phyloP scores from a whole-genome alignment of 2,113 vertebrate species.

The Cyprinodon tularosa region DNA sequence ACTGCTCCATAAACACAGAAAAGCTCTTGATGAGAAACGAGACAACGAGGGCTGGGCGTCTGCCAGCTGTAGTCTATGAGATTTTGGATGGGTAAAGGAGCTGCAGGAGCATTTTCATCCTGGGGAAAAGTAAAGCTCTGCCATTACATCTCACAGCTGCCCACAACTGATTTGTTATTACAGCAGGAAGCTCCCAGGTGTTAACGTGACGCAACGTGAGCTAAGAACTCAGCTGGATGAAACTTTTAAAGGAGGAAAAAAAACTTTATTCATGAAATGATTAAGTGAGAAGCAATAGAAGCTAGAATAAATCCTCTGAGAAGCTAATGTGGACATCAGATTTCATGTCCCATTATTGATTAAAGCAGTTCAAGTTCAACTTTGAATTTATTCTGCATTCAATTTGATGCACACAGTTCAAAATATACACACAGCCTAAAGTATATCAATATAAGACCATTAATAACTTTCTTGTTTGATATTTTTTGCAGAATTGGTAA shows the following conservation, averaged over 20 bases:
- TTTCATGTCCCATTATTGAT: not conserved
- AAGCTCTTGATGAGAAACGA: constrained; percentile 31
- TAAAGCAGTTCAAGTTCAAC: not conserved
- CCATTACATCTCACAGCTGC: constrained; percentile 27
- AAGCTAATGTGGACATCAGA: not conserved
- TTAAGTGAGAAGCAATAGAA: not conserved
- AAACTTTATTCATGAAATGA: not conserved
- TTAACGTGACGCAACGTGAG: constrained; percentile 18
- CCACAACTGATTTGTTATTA: constrained; percentile 40
- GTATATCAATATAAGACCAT: too few relatives aligned
- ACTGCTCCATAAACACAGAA: constrained; percentile 34
- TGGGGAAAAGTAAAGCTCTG: constrained; percentile 1
- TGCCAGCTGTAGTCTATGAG: constrained; percentile 37
- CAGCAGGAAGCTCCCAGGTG: constrained; percentile 43
- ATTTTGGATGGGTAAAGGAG: constrained; percentile 7
- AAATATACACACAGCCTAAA: too few relatives aligned
- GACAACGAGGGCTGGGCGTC: constrained; percentile 20
- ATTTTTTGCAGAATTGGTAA: too few relatives aligned
- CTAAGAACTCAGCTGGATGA: constrained; percentile 1
- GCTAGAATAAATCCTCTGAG: not conserved
- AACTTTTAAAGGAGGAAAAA: not conserved
- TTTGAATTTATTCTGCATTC: too few relatives aligned
- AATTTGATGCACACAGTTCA: too few relatives aligned
- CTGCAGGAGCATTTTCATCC: not conserved
- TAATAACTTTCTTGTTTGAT: too few relatives aligned